A percentile compares a stretch with the other conserved stretches of the same genome.
These are phyloP conservation scores for Hesperia comma DNA, from an alignment of 2,888 invertebrate genomes.

Conservation along the genomic window DNA sequence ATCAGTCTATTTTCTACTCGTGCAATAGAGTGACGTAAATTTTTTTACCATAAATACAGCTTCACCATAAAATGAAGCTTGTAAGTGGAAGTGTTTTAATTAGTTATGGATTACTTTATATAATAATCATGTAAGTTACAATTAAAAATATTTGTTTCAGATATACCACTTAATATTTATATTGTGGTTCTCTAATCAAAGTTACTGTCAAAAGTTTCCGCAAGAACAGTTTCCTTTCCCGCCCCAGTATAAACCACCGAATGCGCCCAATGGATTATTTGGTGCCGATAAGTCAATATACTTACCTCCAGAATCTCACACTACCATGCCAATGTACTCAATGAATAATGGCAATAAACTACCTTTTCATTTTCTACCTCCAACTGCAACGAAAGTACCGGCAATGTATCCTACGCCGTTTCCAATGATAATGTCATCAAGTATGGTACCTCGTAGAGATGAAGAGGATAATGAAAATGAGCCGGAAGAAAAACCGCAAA, in stretches of 20 bases:
- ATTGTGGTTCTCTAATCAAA: constrained; percentile 54
- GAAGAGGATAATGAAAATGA: constrained; percentile 58
- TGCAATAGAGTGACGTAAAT: constrained; percentile 71
- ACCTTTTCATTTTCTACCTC: constrained; percentile 66
- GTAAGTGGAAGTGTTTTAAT: constrained; percentile 70
- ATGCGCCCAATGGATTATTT: constrained; percentile 51
- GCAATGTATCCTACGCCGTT: constrained; percentile 62
- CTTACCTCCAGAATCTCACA: constrained; percentile 71
- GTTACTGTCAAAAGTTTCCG: constrained; percentile 55
- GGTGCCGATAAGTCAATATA: constrained; percentile 69
- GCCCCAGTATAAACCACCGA: constrained; percentile 63
- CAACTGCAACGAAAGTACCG: constrained; percentile 65
- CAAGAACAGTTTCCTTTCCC: constrained; percentile 68
- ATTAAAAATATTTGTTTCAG: constrained; percentile 59
- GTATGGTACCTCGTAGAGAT: constrained; percentile 55
- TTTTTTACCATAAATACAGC: constrained; percentile 56
- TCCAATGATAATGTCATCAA: constrained; percentile 64
- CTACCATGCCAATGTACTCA: constrained; percentile 64
- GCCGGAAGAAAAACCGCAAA: constrained; percentile 46
- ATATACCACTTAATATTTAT: constrained; percentile 61
- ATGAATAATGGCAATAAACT: constrained; percentile 67
- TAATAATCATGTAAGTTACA: constrained; percentile 35
- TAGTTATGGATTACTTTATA: constrained; percentile 36
- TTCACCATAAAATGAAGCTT: constrained; percentile 77
- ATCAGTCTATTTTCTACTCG: constrained; percentile 74